Evolutionary conservation across 2,888 invertebrate genomes (phyloP).

Genomic region (Drosophila birchii): DNA sequence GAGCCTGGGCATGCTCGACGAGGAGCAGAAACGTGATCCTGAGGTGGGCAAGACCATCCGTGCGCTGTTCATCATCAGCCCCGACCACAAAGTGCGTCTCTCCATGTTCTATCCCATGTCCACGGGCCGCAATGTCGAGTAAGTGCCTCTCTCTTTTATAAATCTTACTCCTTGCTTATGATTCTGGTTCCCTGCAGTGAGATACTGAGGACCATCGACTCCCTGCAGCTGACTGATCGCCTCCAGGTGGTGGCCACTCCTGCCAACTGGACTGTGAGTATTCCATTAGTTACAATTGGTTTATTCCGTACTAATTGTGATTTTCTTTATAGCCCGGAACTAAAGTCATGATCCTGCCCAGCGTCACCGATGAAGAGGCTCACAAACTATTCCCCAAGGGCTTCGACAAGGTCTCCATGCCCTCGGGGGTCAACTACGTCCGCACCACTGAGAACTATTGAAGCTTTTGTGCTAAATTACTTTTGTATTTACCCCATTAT

Average conservation of each 20-base stretch:
- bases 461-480: background rate
- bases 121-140: conserved; percentile 91
- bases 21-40: conserved; percentile 88
- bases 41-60: conserved; percentile 90
- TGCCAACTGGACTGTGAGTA: conserved; percentile 88
- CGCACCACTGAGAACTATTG: conserved; percentile 89
- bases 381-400: conserved; percentile 89
- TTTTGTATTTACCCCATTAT: background rate
- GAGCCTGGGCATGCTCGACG: conserved; percentile 91
- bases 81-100: conserved; percentile 91
- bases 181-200: conserved; percentile 86
- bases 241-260: conserved; percentile 84
- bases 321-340: conserved; percentile 86
- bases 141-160: background rate
- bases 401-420: conserved; percentile 88
- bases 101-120: conserved; percentile 94
- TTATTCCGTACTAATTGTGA: conserved; percentile 88
- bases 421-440: conserved; percentile 91
- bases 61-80: conserved; percentile 92
- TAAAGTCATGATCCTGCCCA: conserved; percentile 92
- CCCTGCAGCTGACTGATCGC: conserved; percentile 88
- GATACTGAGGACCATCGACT: conserved; percentile 87
- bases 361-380: conserved; percentile 88
- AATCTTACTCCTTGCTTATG: background rate
- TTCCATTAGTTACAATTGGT: accelerated